phyloP scores from a whole-genome alignment of 2,113 vertebrate genomes.

The Psilopogon haemacephalus region DNA sequence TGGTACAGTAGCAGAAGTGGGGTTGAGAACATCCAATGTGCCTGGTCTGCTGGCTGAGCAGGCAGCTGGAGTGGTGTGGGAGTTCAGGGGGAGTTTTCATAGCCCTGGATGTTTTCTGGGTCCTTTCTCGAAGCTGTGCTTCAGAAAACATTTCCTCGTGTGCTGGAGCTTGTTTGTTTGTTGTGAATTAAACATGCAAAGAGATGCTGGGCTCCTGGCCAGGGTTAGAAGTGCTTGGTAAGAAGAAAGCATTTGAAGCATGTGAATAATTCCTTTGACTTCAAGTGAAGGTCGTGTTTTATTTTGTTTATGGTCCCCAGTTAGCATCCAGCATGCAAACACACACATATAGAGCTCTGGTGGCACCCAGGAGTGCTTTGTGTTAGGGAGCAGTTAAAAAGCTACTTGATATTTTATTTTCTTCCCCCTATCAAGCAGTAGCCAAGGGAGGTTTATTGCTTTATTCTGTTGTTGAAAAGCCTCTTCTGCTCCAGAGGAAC shows the following conservation, averaged over 20 bases:
- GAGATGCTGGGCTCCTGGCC: not conserved
- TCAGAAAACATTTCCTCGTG: not conserved
- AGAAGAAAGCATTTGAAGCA: not conserved
- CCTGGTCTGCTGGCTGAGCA: fast-evolving
- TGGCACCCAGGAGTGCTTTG: not conserved
- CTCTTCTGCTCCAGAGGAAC: not conserved
- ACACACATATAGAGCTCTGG: not conserved
- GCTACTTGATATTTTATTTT: not conserved
- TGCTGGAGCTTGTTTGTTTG: not conserved
- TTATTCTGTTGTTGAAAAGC: not conserved
- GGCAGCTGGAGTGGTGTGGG: not conserved
- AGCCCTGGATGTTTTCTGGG: not conserved
- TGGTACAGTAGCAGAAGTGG: fast-evolving
- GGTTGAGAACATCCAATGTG: not conserved
- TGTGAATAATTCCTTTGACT: not conserved
- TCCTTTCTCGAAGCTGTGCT: not conserved
- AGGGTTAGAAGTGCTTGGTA: not conserved
- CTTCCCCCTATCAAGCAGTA: not conserved
- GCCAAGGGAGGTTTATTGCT: not conserved
- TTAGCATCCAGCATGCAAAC: not conserved
- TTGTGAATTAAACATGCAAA: not conserved
- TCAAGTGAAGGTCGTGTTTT: not conserved
- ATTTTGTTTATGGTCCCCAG: not conserved
- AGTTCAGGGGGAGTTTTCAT: not conserved
- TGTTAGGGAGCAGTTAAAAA: not conserved